A percentile compares a stretch with the other conserved stretches of the same genome.
Evolutionary conservation across 2,797 vertebrate species (phyloP).

Genomic region (Rousettus madagascariensis): DNA sequence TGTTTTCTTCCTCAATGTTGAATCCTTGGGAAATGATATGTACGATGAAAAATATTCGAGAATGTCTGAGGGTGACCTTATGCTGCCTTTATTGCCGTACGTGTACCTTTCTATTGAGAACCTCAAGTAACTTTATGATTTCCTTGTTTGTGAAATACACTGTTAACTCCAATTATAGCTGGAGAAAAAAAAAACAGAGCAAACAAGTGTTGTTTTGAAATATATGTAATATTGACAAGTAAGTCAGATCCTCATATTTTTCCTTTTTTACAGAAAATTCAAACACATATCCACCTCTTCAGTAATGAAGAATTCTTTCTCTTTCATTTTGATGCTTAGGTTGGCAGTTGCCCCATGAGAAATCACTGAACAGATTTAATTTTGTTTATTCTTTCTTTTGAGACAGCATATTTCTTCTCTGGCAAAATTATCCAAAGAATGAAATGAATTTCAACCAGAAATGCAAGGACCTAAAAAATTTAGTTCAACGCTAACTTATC

Average conservation of each 20-base stretch:
- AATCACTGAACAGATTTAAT: constrained; percentile 64
- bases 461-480: constrained; percentile 23
- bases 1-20: background rate
- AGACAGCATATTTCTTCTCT: constrained; percentile 57
- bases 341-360: constrained; percentile 58
- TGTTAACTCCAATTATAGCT: background rate
- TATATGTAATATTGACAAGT: background rate
- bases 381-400: constrained; percentile 60
- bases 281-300: background rate
- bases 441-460: constrained; percentile 59
- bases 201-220: background rate
- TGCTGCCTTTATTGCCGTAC: background rate
- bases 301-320: background rate
- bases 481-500: constrained; percentile 48
- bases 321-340: constrained; percentile 53
- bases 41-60: background rate
- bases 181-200: background rate
- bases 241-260: background rate
- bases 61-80: background rate
- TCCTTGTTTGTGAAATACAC: background rate
- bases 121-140: background rate
- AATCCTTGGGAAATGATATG: constrained; percentile 13
- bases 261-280: constrained; percentile 11
- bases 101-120: background rate
- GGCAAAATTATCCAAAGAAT: constrained; percentile 62